A percentile compares a stretch with the other conserved stretches of the same genome.
These are phyloP conservation scores for Hydropsyche betteni DNA, from an alignment of 2,888 invertebrate species.

Conservation along the genomic window DNA sequence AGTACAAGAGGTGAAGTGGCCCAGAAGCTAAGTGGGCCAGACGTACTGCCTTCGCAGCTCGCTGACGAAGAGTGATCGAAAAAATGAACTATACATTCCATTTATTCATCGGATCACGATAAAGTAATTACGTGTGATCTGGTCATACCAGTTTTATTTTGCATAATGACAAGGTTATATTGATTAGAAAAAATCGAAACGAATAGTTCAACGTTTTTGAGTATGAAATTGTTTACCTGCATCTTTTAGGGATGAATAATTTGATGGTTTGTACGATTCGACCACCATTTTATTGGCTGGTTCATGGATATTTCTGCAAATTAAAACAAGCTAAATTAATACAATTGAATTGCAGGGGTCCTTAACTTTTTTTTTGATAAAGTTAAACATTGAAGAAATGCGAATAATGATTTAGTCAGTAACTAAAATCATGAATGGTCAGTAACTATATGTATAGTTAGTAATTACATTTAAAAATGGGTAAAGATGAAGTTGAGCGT, in stretches of 20 bases:
- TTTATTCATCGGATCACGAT: neutral
- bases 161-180: too few relatives aligned
- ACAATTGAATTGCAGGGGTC: neutral
- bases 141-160: constrained; percentile 2
- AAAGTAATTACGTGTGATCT: neutral
- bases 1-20: neutral
- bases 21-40: constrained; percentile 14
- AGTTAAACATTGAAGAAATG: too few relatives aligned
- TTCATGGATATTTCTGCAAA: constrained; percentile 24
- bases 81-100: neutral
- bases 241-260: neutral
- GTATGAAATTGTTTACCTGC: neutral
- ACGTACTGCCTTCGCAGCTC: neutral
- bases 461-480: too few relatives aligned
- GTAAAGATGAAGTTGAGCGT: too few relatives aligned
- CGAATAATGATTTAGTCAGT: too few relatives aligned
- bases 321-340: constrained; percentile 14
- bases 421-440: too few relatives aligned
- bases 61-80: neutral
- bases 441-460: too few relatives aligned
- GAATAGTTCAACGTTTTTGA: too few relatives aligned
- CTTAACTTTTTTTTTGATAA: too few relatives aligned
- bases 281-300: constrained; percentile 16
- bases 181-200: too few relatives aligned
- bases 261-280: constrained; percentile 4